These are phyloP conservation scores for Marasmarcha lunaedactyla DNA, from an alignment of 2,888 invertebrate genomes.

Conservation along the genomic window DNA sequence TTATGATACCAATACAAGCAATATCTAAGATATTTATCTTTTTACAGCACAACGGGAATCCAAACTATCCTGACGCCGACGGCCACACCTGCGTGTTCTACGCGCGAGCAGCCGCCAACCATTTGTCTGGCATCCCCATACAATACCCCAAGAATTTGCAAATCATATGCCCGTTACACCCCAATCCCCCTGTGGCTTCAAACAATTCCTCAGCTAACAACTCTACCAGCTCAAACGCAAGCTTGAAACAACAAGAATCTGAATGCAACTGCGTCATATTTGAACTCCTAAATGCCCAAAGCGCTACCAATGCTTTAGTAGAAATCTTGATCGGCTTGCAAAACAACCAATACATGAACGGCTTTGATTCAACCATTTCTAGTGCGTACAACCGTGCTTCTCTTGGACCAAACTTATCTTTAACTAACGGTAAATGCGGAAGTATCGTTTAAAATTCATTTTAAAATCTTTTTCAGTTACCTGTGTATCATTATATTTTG, in stretches of 20 bases:
- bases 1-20: no score
- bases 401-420: constrained; percentile 39
- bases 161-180: constrained; percentile 50
- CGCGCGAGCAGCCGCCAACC: constrained; percentile 63
- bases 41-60: constrained; percentile 91
- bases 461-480: not conserved
- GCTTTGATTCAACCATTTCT: constrained; percentile 29
- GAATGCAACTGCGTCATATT: constrained; percentile 62
- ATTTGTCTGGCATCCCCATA: constrained; percentile 51
- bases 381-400: constrained; percentile 32
- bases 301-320: constrained; percentile 53
- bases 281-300: constrained; percentile 53
- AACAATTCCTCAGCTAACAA: constrained; percentile 21
- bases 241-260: constrained; percentile 42
- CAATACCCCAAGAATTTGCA: constrained; percentile 48
- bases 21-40: no score
- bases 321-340: constrained; percentile 56
- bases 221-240: constrained; percentile 35
- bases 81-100: constrained; percentile 65
- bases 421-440: constrained; percentile 58
- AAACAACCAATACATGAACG: constrained; percentile 54
- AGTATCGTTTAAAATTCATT: constrained; percentile 42
- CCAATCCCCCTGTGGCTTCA: constrained; percentile 30
- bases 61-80: constrained; percentile 83
- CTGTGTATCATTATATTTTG: not conserved